Evolutionary conservation across 2,113 vertebrate species (phyloP).

Genomic region (Benitochromis conjunctus): DNA sequence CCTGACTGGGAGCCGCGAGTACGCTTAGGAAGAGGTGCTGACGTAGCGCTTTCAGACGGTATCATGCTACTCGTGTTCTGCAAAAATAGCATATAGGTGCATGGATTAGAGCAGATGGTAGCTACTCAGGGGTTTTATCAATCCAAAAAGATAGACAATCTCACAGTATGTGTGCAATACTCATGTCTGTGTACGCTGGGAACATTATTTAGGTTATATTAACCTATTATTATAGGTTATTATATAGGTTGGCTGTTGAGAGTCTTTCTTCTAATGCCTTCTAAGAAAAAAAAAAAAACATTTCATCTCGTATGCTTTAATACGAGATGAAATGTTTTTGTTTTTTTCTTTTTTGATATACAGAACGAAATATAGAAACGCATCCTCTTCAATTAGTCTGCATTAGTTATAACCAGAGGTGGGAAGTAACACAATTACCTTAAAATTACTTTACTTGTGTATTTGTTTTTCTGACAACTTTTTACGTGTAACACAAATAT

Average conservation of each 20-base stretch:
- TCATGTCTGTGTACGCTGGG: background rate
- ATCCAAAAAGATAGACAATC: background rate
- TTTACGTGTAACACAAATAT: background rate
- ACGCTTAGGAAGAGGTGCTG: constrained; percentile 27
- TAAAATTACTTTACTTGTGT: background rate
- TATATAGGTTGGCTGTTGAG: background rate
- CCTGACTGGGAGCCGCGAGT: constrained; percentile 2
- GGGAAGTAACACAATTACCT: background rate
- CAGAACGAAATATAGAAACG: background rate
- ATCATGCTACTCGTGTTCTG: constrained; percentile 12
- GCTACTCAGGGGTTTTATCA: constrained; percentile 8
- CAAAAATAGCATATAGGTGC: constrained; percentile 8
- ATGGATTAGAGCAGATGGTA: background rate
- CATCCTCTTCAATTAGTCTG: background rate
- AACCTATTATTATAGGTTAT: too few relatives aligned
- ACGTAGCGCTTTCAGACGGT: background rate
- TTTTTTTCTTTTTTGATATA: background rate
- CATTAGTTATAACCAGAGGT: background rate
- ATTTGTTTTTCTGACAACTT: too few relatives aligned
- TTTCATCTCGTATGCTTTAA: background rate
- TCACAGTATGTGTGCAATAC: background rate
- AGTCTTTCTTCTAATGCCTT: background rate
- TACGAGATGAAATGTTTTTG: background rate
- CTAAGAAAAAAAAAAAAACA: background rate
- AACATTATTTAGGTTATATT: background rate